Conservation (phyloP, 2,113 vertebrate genomes). For the Sylvia atricapilla region DNA sequence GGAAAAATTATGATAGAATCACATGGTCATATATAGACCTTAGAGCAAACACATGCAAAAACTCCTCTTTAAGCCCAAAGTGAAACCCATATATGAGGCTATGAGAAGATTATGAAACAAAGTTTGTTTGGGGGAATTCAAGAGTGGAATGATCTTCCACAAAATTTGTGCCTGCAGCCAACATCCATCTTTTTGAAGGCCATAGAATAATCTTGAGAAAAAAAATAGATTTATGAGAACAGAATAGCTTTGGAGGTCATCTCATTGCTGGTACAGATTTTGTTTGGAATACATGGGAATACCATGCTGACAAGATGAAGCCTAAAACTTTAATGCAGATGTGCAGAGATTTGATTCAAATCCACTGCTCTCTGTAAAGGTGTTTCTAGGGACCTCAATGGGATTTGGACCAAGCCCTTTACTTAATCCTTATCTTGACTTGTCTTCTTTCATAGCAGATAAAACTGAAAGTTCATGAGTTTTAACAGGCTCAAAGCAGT, state of each 20-base stretch:
- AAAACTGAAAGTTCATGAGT: not conserved
- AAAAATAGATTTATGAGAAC: not conserved
- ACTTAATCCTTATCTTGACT: not conserved
- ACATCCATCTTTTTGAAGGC: not conserved
- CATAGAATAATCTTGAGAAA: not conserved
- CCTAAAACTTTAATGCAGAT: not conserved
- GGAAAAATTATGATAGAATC: not conserved
- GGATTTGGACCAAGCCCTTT: not conserved
- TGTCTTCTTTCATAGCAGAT: not conserved
- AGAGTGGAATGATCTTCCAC: not conserved
- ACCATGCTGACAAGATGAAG: not conserved
- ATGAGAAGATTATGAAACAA: not conserved
- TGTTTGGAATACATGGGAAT: not conserved
- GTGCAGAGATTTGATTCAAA: not conserved
- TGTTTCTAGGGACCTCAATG: not conserved
- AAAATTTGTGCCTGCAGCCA: not conserved
- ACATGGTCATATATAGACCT: not conserved
- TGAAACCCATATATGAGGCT: not conserved
- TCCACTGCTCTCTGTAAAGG: not conserved
- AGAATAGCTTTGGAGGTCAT: not conserved
- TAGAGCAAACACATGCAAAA: not conserved
- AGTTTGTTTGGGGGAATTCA: not conserved
- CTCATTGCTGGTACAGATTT: not conserved
- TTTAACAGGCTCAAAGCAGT: not conserved
- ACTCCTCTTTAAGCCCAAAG: not conserved